Evolutionary conservation across 2,113 vertebrate species (phyloP).

Genomic region (Eleginops maclovinus): DNA sequence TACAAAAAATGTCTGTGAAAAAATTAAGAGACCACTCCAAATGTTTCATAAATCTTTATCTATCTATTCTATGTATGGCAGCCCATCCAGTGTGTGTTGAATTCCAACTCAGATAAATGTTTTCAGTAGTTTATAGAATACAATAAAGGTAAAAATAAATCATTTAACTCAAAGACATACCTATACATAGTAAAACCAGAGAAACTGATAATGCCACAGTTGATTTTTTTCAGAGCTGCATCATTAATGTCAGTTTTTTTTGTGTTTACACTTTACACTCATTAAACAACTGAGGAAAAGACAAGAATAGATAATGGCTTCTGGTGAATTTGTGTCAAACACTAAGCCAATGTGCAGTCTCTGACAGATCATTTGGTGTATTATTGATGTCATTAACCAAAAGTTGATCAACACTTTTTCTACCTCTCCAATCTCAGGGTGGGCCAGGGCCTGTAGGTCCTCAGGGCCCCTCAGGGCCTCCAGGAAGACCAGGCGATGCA

Average conservation of each 20-base stretch:
- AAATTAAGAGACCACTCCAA: too few species aligned
- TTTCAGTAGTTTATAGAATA: too few species aligned
- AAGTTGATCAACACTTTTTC: conserved; percentile 8
- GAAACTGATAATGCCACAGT: too few species aligned
- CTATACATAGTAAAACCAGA: too few species aligned
- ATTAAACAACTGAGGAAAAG: not conserved
- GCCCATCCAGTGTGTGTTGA: too few species aligned
- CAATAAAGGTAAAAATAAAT: too few species aligned
- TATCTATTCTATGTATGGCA: too few species aligned
- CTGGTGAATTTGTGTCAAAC: not conserved
- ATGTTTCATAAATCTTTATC: too few species aligned
- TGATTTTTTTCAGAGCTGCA: too few species aligned
- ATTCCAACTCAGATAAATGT: too few species aligned
- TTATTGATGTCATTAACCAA: not conserved
- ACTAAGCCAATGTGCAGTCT: not conserved
- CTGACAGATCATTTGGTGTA: not conserved
- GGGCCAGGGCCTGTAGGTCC: conserved; percentile 88
- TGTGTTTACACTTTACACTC: not conserved
- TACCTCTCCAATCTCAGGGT: conserved; percentile 82
- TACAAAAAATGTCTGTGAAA: not conserved
- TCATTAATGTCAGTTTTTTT: not conserved
- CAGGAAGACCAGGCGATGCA: conserved; percentile 86
- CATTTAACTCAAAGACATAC: too few species aligned
- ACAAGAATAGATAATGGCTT: not conserved
- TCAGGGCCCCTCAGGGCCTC: conserved; percentile 88